Evolutionary conservation across 2,113 vertebrate genomes (phyloP).

Genomic region (Callocephalon fimbriatum): DNA sequence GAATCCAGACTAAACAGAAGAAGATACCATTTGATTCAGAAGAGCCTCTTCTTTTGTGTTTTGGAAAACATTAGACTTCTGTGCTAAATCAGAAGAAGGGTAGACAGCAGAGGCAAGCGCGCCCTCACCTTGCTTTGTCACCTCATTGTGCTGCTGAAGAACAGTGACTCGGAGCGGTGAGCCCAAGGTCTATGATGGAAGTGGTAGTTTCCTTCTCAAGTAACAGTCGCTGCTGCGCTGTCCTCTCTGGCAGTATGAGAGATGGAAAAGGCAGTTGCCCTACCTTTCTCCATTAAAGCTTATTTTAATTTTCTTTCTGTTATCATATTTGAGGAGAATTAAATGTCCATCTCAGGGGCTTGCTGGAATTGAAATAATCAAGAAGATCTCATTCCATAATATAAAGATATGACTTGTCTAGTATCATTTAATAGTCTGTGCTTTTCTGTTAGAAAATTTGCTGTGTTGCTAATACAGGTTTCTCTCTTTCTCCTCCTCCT

Average conservation of each 20-base stretch:
- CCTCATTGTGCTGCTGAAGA: not conserved
- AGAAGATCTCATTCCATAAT: conserved; percentile 37
- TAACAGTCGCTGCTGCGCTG: not conserved
- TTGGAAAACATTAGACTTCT: not conserved
- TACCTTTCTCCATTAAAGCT: not conserved
- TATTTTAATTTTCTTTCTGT: conserved; percentile 53
- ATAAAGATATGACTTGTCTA: conserved; percentile 33
- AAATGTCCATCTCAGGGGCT: not conserved
- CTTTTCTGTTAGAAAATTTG: conserved; percentile 64
- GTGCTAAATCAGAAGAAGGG: not conserved
- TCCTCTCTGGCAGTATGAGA: not conserved
- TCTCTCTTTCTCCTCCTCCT: not conserved
- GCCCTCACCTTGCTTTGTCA: not conserved
- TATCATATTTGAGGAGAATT: not conserved
- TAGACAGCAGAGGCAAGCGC: not conserved
- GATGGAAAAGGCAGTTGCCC: not conserved
- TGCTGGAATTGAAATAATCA: conserved; percentile 18
- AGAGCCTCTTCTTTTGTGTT: not conserved
- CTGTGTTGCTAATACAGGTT: conserved; percentile 47
- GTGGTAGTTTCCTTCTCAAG: not conserved
- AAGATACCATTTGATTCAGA: not conserved
- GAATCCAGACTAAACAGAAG: not conserved
- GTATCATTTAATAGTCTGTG: conserved; percentile 50
- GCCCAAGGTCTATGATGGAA: not conserved
- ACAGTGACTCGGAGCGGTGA: not conserved